Evolutionary conservation across 2,797 vertebrate species (phyloP), one percentile per base, ranked within the genome.

Genomic region (Eptatretus atami): DNA sequence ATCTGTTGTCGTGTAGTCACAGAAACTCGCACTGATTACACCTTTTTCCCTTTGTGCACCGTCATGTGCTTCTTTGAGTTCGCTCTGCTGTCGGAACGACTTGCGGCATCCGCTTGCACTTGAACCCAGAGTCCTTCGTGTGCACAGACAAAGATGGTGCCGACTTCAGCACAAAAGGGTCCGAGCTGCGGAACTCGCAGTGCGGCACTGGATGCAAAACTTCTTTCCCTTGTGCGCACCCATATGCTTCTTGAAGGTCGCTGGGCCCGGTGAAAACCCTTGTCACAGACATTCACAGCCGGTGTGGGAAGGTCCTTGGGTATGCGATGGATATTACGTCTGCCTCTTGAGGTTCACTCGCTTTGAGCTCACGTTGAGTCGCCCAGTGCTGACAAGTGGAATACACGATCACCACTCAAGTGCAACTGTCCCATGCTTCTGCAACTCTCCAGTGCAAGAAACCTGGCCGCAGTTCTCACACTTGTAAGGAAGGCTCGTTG

Each of bases 401-500:
- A 90, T 72, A 92, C 77, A n/a, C n/a, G 57, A 72, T 94, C 94
- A 83, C 90, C 90, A 69, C 84, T 78, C 73, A 84, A 85, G 75
- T 98, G 92, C 68, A 82, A 78, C 0, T n/a, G 82, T 77, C 12
- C 84, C 81, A 11, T 98, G 92, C 72, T 96, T 98, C 80, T 93
- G 94, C n/a, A 98, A 86, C 80, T 96, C 90, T 0, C 96, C 2
- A 90, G 92, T 71, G 87, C 78, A 52, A 95, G 73, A 98, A 98
- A 72, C 92, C 92, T 78, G 95, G 15, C 82, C 82, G 67, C 92
- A 95, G 73, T 84, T 81, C 14, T 84, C 82, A 65, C 92, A 96
- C 76, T 94, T 95, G 68, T 96, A 90, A n/a, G 90, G 90, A 64
- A 93, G n/a, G 95, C 79, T 98, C 92, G 77, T 94, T 95, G 92